These are phyloP conservation scores for Echinops telfairi DNA, from an alignment of 2,113 vertebrate genomes.

Conservation along the genomic window DNA sequence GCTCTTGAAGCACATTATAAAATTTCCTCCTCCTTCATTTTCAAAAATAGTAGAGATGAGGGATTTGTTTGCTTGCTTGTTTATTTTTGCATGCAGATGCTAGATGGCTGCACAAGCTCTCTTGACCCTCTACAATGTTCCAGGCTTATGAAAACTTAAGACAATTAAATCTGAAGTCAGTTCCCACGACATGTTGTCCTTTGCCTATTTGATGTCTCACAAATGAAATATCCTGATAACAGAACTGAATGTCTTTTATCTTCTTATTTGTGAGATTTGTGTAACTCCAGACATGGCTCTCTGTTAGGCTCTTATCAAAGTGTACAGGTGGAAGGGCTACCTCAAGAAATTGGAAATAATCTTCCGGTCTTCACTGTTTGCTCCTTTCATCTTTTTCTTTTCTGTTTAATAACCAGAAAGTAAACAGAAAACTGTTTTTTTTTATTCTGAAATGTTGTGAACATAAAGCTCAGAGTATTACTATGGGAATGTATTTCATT, in stretches of 20 bases:
- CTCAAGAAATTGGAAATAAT: constrained; percentile 77
- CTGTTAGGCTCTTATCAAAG: constrained; percentile 24
- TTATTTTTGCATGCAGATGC: constrained; percentile 18
- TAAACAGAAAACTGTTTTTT: constrained; percentile 80
- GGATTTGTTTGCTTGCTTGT: background rate
- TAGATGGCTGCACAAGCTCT: constrained; percentile 44
- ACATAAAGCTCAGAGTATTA: constrained; percentile 80
- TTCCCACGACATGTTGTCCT: background rate
- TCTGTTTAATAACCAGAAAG: constrained; percentile 83
- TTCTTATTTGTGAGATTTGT: background rate
- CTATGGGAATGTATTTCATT: constrained; percentile 75
- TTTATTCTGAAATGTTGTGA: constrained; percentile 83
- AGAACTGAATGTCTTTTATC: background rate
- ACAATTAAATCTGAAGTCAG: background rate
- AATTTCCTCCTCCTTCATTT: constrained; percentile 40
- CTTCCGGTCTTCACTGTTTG: constrained; percentile 76
- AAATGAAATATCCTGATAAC: constrained; percentile 8
- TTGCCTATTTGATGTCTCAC: background rate
- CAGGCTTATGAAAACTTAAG: constrained; percentile 24
- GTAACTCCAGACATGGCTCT: background rate
- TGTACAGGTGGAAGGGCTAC: constrained; percentile 68
- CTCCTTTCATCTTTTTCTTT: constrained; percentile 77
- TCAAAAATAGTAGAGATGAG: constrained; percentile 43
- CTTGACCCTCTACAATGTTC: background rate
- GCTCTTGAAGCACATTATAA: constrained; percentile 52